Conservation (phyloP, 1,140 invertebrate genomes). For the Diachasmimorpha longicaudata region DNA sequence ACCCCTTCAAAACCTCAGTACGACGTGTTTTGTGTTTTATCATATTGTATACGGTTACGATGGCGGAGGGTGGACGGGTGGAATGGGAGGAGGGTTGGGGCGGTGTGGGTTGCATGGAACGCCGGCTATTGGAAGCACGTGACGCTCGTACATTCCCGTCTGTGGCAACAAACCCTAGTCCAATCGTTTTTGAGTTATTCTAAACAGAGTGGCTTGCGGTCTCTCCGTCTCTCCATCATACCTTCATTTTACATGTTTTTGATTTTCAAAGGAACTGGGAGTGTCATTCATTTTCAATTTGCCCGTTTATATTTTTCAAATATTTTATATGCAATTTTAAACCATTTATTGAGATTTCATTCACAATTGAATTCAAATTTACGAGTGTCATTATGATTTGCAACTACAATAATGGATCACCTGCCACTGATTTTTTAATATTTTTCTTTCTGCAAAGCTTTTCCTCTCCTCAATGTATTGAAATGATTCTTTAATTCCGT, state of each 20-base stretch:
- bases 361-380: too few species aligned
- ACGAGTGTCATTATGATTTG: too few species aligned
- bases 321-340: too few species aligned
- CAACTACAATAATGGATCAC: too few species aligned
- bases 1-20: constrained; percentile 1
- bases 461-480: too few species aligned
- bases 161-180: constrained; percentile 37
- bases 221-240: constrained; percentile 19
- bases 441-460: too few species aligned
- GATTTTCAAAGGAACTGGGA: background rate
- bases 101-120: constrained; percentile 16
- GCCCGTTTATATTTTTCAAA: too few species aligned
- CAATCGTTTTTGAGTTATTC: constrained; percentile 60
- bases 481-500: too few species aligned
- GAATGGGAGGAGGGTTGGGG: background rate
- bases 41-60: background rate
- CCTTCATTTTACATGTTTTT: constrained; percentile 5
- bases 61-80: background rate
- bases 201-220: constrained; percentile 37
- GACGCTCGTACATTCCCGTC: constrained; percentile 46
- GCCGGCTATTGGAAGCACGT: constrained; percentile 53
- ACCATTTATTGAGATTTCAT: too few species aligned
- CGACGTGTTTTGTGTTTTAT: constrained; percentile 15
- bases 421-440: too few species aligned
- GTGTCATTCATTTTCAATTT: background rate